Evolutionary conservation across 1,140 invertebrate genomes (phyloP), one percentile per base, ranked within the genome.

Genomic region (Eumeta japonica): DNA sequence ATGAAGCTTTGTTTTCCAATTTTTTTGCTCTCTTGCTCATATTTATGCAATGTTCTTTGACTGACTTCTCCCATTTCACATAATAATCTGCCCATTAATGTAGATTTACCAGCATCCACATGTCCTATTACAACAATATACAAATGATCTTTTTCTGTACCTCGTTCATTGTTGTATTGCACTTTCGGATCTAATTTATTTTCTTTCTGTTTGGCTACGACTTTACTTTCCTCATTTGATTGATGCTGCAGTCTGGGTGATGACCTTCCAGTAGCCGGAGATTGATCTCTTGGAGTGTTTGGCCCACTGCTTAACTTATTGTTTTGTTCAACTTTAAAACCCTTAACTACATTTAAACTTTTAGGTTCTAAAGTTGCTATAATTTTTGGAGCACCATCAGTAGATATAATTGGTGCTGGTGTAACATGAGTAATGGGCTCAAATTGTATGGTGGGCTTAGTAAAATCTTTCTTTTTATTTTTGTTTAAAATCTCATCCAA

Each of bases 81-180:
- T 0, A 99, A 73, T 10, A 99, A 65, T 62, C 97, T 90, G 0
- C 97, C 97, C 85, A 99, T 94, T 11, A 99, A 63, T 0, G 97
- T 99, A 58, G 93, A 97, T 76, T 99, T 99, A 0, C 97, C 97
- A 42, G 96, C 96, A 81, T 99, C 97, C 3, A 99, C 97, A 80
- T 99, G 97, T 28, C 97, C 97, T 54, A 97, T 92, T 1, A 97
- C 92, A 46, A 98, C 90, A 64, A 98, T 82, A 64, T 97, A 94
- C 28, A 98, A 78, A 50, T 93, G 85, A 32, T 90, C 86, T 55
- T 97, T 97, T 10, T 81, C 81, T 11, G 78, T 74, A 1, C 80
- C 83, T 44, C 90, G 79, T 62, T 92, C 86, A 55, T 83, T 85
- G 36, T 84, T 75, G 60, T 89, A 97, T 45, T 84, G 60, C 24